phyloP scores from a whole-genome alignment of 2,888 invertebrate genomes.

The Ferrisia virgata region DNA sequence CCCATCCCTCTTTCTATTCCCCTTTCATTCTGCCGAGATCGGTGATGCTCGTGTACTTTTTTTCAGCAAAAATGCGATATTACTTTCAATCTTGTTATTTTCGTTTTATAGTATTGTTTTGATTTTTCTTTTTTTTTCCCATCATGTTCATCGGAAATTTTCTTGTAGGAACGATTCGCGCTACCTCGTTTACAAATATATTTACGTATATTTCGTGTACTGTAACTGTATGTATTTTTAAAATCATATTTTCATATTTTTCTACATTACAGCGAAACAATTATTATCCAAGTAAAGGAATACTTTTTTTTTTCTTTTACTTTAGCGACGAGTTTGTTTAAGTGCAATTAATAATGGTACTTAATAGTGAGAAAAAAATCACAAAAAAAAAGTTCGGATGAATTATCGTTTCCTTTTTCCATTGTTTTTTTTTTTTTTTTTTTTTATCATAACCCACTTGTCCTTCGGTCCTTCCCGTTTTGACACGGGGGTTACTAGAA shows the following conservation, averaged over 20 bases:
- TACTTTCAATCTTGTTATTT: neutral
- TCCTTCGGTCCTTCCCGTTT: too few species aligned
- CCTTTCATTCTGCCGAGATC: neutral
- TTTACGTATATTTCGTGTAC: neutral
- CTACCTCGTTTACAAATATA: neutral
- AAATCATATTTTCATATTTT: constrained; percentile 8
- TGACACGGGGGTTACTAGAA: neutral
- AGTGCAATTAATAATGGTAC: constrained; percentile 5
- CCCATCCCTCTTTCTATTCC: neutral
- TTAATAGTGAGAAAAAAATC: neutral
- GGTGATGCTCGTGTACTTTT: neutral
- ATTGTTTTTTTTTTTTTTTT: too few species aligned
- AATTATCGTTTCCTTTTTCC: neutral
- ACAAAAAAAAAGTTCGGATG: neutral
- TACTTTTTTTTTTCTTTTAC: neutral
- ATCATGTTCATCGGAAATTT: neutral
- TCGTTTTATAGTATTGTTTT: neutral
- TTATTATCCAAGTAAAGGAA: neutral
- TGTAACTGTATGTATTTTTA: neutral
- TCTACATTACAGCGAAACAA: neutral
- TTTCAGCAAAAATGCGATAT: neutral
- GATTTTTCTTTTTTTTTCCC: neutral
- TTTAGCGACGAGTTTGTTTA: neutral
- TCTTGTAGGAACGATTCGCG: neutral
- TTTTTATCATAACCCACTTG: too few species aligned